phyloP scores from a whole-genome alignment of 2,888 invertebrate species.

The Plusia festucae region DNA sequence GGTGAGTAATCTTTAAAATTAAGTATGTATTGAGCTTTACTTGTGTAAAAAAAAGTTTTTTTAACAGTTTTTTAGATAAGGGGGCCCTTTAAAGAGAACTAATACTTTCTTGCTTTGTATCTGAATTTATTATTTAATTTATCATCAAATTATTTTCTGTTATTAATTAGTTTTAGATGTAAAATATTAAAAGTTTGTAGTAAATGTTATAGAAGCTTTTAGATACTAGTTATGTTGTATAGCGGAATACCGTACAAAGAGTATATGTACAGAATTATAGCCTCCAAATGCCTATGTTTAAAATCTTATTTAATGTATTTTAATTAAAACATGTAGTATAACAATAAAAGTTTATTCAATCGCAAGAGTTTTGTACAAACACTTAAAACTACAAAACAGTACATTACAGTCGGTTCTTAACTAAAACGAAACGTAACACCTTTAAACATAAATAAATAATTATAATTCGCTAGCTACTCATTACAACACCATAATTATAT shows the following conservation, averaged over 20 bases:
- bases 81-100: not conserved
- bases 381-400: conserved; percentile 73
- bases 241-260: no score
- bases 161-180: not conserved
- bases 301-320: conserved; percentile 6
- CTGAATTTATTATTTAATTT: not conserved
- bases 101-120: not conserved
- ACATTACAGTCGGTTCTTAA: conserved; percentile 54
- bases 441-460: conserved; percentile 58
- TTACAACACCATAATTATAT: conserved; percentile 46
- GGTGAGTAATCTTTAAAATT: not conserved
- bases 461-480: conserved; percentile 48
- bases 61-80: not conserved
- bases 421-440: conserved; percentile 52
- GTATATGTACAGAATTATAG: no score
- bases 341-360: conserved; percentile 71
- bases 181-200: not conserved
- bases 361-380: conserved; percentile 82
- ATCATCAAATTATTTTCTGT: not conserved
- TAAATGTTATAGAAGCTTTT: no score
- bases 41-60: not conserved
- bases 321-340: conserved; percentile 25
- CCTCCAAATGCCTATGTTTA: not conserved
- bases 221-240: no score
- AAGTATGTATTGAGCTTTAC: not conserved